Conservation (phyloP, 2,797 vertebrate genomes). For the Sardinella longiceps region DNA sequence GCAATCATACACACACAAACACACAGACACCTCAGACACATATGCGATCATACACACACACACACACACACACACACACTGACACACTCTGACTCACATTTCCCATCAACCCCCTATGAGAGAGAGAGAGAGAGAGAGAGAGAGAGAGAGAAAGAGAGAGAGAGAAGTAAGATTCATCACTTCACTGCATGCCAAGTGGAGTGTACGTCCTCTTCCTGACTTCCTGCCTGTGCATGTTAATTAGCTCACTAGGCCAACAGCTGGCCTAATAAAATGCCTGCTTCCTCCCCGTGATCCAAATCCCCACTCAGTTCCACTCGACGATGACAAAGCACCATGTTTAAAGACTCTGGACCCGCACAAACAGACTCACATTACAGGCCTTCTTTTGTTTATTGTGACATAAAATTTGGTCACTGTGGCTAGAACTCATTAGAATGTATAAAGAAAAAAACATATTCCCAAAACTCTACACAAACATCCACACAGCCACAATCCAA, state of each 20-base stretch:
- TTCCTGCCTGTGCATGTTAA: slow-evolving; percentile 56
- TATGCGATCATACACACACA: not conserved
- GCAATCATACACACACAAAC: not conserved
- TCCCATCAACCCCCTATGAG: not conserved
- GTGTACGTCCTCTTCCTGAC: slow-evolving; percentile 39
- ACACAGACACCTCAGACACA: not conserved
- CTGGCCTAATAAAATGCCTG: slow-evolving; percentile 48
- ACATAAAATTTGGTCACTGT: not conserved
- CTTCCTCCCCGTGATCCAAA: slow-evolving; percentile 23
- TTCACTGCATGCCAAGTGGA: slow-evolving; percentile 36
- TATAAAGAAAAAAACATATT: not conserved
- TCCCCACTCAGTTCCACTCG: not conserved
- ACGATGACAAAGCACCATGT: not conserved
- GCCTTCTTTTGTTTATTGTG: slow-evolving; percentile 25
- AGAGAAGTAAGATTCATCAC: slow-evolving; percentile 34
- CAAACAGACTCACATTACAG: not conserved
- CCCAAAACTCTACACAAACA: not conserved
- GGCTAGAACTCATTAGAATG: not conserved
- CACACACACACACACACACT: not conserved
- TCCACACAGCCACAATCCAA: not conserved
- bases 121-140: not conserved
- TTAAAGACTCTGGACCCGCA: not conserved
- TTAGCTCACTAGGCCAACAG: slow-evolving; percentile 53
- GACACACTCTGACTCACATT: not conserved
- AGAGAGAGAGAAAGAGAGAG: slow-evolving; percentile 31